Evolutionary conservation across 2,113 vertebrate species (phyloP).

Genomic region (Ictidomys tridecemlineatus): DNA sequence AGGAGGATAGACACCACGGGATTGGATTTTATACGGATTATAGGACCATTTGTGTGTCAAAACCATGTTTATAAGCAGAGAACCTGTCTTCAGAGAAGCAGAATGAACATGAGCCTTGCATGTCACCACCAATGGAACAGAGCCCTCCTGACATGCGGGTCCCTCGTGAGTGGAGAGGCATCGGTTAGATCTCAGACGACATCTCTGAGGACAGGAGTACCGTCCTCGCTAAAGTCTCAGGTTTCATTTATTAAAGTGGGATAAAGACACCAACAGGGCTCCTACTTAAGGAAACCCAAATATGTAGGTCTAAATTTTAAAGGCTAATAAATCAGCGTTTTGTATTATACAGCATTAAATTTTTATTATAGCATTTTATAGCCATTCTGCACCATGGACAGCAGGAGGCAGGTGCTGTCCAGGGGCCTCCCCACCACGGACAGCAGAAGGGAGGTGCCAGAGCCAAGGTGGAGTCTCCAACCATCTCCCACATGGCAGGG

Average conservation of each 20-base stretch:
- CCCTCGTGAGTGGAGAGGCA: neutral
- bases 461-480: too few species aligned
- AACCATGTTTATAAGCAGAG: conserved; percentile 11
- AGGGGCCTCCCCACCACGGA: too few species aligned
- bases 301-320: too few species aligned
- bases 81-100: conserved; percentile 4
- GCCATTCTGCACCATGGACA: too few species aligned
- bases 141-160: neutral
- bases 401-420: too few species aligned
- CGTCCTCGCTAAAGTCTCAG: neutral
- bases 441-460: too few species aligned
- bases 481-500: too few species aligned
- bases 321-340: too few species aligned
- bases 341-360: too few species aligned
- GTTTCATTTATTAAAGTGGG: neutral
- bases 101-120: neutral
- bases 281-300: too few species aligned
- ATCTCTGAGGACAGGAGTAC: rapidly evolving
- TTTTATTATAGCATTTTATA: too few species aligned
- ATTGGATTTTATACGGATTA: neutral
- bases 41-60: conserved; percentile 17
- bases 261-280: neutral
- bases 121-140: neutral
- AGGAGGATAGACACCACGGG: too few species aligned
- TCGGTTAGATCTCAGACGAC: neutral